phyloP scores from a whole-genome alignment of 1,140 invertebrate genomes.

The Drosophila ogumai region DNA sequence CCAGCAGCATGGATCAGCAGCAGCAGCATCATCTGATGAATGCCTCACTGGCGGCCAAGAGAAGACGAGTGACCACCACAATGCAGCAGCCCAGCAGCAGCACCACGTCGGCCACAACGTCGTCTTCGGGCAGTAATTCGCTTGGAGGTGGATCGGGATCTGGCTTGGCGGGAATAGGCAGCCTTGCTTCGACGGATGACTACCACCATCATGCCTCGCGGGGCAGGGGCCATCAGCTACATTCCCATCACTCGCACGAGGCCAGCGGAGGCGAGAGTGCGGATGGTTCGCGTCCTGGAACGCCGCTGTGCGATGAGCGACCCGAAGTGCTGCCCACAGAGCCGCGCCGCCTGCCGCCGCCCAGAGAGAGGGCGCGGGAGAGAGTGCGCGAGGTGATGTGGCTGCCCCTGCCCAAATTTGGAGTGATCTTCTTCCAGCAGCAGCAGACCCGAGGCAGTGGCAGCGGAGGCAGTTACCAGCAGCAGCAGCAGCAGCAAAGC shows the following conservation, averaged over 20 bases:
- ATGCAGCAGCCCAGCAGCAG: conserved; percentile 39
- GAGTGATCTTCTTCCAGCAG: conserved; percentile 88
- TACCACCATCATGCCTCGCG: conserved; percentile 78
- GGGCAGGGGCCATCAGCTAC: conserved; percentile 82
- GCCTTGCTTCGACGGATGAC: conserved; percentile 64
- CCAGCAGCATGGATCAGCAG: conserved; percentile 64
- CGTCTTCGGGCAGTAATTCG: conserved; percentile 24
- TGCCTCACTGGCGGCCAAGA: conserved; percentile 67
- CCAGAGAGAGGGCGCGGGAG: conserved; percentile 86
- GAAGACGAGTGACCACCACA: conserved; percentile 52
- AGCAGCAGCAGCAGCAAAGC: conserved; percentile 38
- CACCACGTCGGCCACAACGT: not conserved
- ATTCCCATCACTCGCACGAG: conserved; percentile 85
- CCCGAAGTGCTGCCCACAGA: conserved; percentile 91
- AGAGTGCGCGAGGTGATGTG: conserved; percentile 90
- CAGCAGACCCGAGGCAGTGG: conserved; percentile 20
- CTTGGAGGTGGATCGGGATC: conserved; percentile 22
- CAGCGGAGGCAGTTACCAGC: conserved; percentile 35
- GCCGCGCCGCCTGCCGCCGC: conserved; percentile 89
- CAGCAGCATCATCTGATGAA: conserved; percentile 68
- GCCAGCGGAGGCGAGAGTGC: conserved; percentile 84
- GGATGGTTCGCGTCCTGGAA: conserved; percentile 90
- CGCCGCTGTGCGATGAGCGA: conserved; percentile 92
- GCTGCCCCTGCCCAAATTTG: conserved; percentile 93
- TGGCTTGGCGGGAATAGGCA: conserved; percentile 25